These are phyloP conservation scores for Myotis myotis DNA, from an alignment of 2,797 vertebrate species.

Conservation along the genomic window DNA sequence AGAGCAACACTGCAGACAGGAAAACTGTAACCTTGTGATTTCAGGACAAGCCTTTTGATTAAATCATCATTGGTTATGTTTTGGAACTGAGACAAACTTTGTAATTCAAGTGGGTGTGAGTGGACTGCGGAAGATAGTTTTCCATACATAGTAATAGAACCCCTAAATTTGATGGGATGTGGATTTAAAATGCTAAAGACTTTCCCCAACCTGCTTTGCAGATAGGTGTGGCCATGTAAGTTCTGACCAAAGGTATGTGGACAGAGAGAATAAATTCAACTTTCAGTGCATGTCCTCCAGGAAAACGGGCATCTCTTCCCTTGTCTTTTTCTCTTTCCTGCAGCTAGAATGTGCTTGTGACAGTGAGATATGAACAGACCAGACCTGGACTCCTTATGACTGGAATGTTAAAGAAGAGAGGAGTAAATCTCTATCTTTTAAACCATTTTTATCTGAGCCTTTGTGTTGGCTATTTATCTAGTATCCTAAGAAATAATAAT, in stretches of 20 bases:
- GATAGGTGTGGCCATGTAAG: background rate
- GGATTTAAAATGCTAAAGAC: background rate
- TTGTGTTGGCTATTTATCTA: background rate
- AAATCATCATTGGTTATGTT: background rate
- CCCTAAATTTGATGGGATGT: background rate
- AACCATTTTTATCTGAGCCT: background rate
- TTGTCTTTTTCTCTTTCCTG: background rate
- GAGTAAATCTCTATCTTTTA: background rate
- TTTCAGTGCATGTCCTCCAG: background rate
- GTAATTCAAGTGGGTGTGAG: background rate
- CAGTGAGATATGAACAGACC: background rate
- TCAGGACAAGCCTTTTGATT: background rate
- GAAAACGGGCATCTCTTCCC: too few species aligned
- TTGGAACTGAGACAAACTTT: background rate
- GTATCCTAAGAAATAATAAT: background rate
- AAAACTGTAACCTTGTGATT: background rate
- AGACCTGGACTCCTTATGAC: background rate
- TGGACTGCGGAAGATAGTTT: background rate
- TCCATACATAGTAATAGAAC: background rate
- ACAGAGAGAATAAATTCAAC: background rate
- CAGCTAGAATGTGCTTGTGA: background rate
- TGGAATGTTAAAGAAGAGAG: background rate
- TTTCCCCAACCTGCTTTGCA: background rate
- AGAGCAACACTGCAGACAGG: background rate
- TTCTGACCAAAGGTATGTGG: background rate